Conservation (phyloP, 2,113 vertebrate genomes). For the Hemibagrus wyckioides region DNA sequence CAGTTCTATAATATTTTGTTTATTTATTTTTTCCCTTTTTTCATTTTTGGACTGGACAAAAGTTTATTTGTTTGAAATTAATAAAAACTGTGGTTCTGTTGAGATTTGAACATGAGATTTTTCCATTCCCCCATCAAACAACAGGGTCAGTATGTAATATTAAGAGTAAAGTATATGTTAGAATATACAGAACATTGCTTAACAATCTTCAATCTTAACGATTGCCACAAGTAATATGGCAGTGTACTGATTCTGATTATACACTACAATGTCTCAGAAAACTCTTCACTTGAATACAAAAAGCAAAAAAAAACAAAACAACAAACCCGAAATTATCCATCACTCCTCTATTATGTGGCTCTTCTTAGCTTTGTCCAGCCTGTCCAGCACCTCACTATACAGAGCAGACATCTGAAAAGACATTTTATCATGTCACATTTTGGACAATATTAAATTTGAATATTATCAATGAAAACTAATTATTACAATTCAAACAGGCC, state of each 20-base stretch:
- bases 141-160: constrained; percentile 47
- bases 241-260: neutral
- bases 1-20: constrained; percentile 64
- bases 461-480: too few species aligned
- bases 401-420: constrained; percentile 61
- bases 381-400: constrained; percentile 80
- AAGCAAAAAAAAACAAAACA: neutral
- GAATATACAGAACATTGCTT: neutral
- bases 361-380: constrained; percentile 74
- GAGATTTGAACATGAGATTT: constrained; percentile 65
- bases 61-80: constrained; percentile 81
- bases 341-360: constrained; percentile 67
- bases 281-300: neutral
- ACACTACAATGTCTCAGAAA: neutral
- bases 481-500: too few species aligned
- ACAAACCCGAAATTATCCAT: constrained; percentile 29
- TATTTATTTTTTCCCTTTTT: constrained; percentile 9
- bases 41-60: constrained; percentile 73
- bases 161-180: constrained; percentile 30
- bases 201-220: neutral
- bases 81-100: constrained; percentile 82
- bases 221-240: neutral
- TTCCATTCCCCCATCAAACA: constrained; percentile 32
- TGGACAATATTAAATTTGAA: neutral
- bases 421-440: constrained; percentile 6